Evolutionary conservation across 2,888 invertebrate genomes (phyloP).

Genomic region (Microctonus brassicae): DNA sequence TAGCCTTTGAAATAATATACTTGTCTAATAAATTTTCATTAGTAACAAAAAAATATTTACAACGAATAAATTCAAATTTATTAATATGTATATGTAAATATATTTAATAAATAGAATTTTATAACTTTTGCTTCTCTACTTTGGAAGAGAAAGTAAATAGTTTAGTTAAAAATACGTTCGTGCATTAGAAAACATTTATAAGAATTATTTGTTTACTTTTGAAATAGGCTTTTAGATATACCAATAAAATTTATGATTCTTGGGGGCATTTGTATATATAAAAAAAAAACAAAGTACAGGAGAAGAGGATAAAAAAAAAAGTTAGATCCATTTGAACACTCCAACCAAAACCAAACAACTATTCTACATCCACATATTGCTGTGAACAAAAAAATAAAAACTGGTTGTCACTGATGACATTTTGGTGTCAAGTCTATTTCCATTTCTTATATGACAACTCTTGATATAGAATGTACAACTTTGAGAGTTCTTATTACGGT

Average conservation of each 20-base stretch:
- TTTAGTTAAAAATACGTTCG: background rate
- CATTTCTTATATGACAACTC: background rate
- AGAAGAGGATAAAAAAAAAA: no score
- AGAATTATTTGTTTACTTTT: background rate
- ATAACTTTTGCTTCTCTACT: background rate
- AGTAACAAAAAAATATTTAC: background rate
- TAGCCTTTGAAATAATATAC: background rate
- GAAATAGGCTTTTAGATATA: no score
- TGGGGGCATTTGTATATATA: background rate
- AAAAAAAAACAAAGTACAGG: background rate
- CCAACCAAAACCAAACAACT: background rate
- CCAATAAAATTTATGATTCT: background rate
- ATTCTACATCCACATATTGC: background rate
- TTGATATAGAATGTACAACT: background rate
- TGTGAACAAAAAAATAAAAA: background rate
- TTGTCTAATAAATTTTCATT: background rate
- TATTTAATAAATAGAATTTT: background rate
- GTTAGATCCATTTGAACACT: background rate
- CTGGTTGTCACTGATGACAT: background rate
- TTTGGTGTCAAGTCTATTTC: background rate
- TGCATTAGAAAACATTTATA: background rate
- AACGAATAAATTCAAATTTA: background rate
- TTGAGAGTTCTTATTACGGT: background rate
- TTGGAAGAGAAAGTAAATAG: background rate
- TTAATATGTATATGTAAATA: background rate